Percentiles rank a stretch among this genome's conserved stretches.
These are phyloP conservation scores for Dicranocentrus wangi DNA, from an alignment of 2,888 invertebrate genomes.

Conservation along the genomic window DNA sequence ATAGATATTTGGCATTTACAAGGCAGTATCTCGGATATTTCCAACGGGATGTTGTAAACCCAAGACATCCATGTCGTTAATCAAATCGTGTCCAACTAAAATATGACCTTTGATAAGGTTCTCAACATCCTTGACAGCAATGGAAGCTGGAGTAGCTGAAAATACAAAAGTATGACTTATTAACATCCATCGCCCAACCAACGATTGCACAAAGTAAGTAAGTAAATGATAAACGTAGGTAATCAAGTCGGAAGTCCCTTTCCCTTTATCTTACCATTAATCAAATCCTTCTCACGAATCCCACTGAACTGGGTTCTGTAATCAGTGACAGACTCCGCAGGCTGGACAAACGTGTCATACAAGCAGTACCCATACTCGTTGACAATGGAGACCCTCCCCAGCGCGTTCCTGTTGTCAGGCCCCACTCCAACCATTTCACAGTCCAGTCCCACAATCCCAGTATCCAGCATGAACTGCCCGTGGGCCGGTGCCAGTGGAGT, in stretches of 20 bases:
- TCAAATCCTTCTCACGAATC: slow-evolving; percentile 83
- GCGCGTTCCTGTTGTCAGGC: slow-evolving; percentile 84
- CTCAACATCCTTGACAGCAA: slow-evolving; percentile 36
- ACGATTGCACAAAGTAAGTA: too few relatives aligned
- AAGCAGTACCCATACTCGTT: slow-evolving; percentile 87
- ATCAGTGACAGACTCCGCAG: slow-evolving; percentile 83
- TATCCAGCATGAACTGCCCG: slow-evolving; percentile 45
- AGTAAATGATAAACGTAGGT: too few relatives aligned
- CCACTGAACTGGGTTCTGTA: slow-evolving; percentile 91
- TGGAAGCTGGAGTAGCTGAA: slow-evolving; percentile 50
- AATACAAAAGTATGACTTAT: too few relatives aligned
- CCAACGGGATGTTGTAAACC: slow-evolving; percentile 85
- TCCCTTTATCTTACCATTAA: slow-evolving; percentile 82
- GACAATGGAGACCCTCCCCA: slow-evolving; percentile 92
- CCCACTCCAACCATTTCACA: slow-evolving; percentile 96
- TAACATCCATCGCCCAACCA: too few relatives aligned
- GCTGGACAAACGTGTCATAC: slow-evolving; percentile 89
- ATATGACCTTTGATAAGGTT: slow-evolving; percentile 82
- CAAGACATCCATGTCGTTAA: slow-evolving; percentile 89
- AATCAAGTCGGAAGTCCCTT: too few relatives aligned
- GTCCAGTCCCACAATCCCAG: slow-evolving; percentile 83
- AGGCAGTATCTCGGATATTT: slow-evolving; percentile 84
- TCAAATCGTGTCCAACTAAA: slow-evolving; percentile 89
- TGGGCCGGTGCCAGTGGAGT: slow-evolving; percentile 51
- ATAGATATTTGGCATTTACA: slow-evolving; percentile 62